These are phyloP conservation scores for Gambusia yucatana DNA, from an alignment of 2,797 vertebrate species.

Conservation along the genomic window DNA sequence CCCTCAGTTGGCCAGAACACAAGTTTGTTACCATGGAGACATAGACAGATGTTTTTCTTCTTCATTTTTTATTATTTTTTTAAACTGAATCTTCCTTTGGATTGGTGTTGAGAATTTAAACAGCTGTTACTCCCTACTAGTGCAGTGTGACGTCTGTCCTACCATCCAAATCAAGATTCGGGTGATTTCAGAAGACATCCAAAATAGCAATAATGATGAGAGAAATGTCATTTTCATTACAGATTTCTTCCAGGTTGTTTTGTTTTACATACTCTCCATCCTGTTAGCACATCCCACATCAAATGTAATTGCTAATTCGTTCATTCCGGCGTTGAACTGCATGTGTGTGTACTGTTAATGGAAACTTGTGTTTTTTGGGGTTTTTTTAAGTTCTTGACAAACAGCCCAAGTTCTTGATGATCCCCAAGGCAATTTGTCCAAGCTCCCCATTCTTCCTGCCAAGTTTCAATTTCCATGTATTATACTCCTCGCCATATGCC, in stretches of 20 bases:
- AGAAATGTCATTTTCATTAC: not conserved
- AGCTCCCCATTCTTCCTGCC: slow-evolving; percentile 17
- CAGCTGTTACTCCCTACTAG: not conserved
- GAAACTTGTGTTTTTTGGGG: not conserved
- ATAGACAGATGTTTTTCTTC: too few species aligned
- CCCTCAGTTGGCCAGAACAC: not conserved
- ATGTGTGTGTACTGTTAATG: not conserved
- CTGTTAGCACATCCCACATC: not conserved
- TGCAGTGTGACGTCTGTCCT: not conserved
- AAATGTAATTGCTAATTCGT: not conserved
- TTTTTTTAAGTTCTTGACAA: not conserved
- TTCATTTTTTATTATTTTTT: too few species aligned
- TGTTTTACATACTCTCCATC: not conserved
- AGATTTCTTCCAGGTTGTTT: not conserved
- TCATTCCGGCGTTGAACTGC: not conserved
- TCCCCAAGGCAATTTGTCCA: slow-evolving; percentile 13
- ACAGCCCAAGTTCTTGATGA: slow-evolving; percentile 7
- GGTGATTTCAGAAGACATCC: too few species aligned
- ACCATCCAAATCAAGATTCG: not conserved
- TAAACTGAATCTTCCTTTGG: not conserved
- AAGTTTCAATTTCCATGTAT: slow-evolving; percentile 16
- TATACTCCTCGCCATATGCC: not conserved
- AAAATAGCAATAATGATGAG: not conserved
- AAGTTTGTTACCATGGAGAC: not conserved
- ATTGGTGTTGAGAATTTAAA: not conserved